Base-by-base conservation (phyloP, 2,888 invertebrate genomes). In the Amphipyra berbera region DNA sequence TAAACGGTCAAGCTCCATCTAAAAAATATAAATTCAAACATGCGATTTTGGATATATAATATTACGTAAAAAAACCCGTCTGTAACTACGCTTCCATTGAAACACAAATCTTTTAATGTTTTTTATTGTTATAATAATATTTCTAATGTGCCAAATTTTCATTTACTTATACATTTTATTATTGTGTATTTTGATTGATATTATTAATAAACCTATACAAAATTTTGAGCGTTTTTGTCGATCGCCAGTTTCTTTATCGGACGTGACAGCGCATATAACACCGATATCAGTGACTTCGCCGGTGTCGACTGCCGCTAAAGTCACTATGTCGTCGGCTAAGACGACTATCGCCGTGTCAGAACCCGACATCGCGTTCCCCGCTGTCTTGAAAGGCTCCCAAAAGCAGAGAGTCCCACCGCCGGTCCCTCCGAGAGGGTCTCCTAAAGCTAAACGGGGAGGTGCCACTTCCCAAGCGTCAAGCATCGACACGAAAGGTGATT, bases 371-470 rank as follows among this genome's bases (percentile, higher is more conserved):
- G 96, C 96, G 57, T 97, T 97, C 89, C 97, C 97, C 52, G 97
- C 97, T 52, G 96, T 97, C 53, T 94, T 97, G 84, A 97, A 97
- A 90, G 97, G 97, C 82, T 95, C 96, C 44, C 95, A 95, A 77
- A 97, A 97, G 90, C 96, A 97, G 80, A 97, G 97, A 90, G 96
- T 98, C 42, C 98, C 98, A 44, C 98, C 98, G 57, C 98, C 98
- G 21, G 98, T 98, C 54, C 98, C 98, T 57, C 98, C 98, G 4
- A 95, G 98, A 82, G 97, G 97, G 61, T 97, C 97, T 30, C 97
- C 97, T 45, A 96, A 96, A 88, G 91, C 95, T 62, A 96, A 96
- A 89, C 93, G 96, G 40, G 95, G 95, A 44, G 94, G 93, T 49
- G 94, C 90, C 61, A 82, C 87, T 67, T 91, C 94, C 8, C 93